Percentiles rank a stretch among this genome's conserved stretches.
Evolutionary conservation across 2,113 vertebrate genomes (phyloP).

Genomic region (Cinclus cinclus): DNA sequence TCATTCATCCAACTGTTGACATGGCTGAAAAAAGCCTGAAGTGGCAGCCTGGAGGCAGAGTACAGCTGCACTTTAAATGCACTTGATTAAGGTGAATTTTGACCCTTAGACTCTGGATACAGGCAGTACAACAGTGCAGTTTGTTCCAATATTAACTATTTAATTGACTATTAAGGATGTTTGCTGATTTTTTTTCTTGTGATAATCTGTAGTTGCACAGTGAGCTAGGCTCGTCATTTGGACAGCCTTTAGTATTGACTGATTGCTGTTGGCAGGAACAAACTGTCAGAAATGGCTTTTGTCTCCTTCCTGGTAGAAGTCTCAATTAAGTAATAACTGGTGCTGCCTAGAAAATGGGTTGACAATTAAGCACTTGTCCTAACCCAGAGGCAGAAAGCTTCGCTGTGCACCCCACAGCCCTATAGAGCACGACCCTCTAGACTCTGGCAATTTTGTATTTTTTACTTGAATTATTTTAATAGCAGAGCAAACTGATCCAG

Average conservation of each 20-base stretch:
- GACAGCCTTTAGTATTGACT: not conserved
- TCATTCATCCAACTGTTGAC: slow-evolving; percentile 29
- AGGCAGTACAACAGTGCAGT: not conserved
- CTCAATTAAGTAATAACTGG: not conserved
- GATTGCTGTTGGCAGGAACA: not conserved
- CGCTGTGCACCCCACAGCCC: not conserved
- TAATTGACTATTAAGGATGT: not conserved
- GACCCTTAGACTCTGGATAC: slow-evolving; percentile 69
- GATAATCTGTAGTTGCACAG: not conserved
- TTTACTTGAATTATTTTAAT: not conserved
- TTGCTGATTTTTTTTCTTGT: not conserved
- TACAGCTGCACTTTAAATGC: not conserved
- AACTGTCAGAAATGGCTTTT: not conserved
- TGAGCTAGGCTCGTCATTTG: not conserved
- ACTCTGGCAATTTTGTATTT: not conserved
- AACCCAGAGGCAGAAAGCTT: not conserved
- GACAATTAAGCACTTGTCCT: not conserved
- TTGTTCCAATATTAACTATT: slow-evolving; percentile 28
- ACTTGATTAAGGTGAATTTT: not conserved
- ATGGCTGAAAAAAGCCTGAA: not conserved
- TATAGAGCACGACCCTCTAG: fast-evolving
- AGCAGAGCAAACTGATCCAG: not conserved
- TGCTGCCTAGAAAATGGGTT: not conserved
- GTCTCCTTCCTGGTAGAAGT: not conserved
- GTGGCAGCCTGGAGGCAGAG: not conserved